phyloP scores from a whole-genome alignment of 1,140 invertebrate genomes.

The Nylanderia fulva region DNA sequence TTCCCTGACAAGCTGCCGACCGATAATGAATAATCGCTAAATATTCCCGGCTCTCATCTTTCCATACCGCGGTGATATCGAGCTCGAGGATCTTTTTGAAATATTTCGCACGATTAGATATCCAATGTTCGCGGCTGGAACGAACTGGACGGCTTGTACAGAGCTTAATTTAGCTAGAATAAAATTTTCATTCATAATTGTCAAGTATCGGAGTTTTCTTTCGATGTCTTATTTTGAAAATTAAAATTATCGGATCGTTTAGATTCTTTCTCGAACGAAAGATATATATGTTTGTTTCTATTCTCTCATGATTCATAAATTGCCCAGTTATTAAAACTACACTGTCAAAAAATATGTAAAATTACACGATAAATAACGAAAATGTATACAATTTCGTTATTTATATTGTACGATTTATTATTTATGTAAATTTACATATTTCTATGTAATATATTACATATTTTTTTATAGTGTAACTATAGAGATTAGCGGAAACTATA shows the following conservation, averaged over 20 bases:
- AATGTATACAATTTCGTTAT: too few relatives aligned
- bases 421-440: too few relatives aligned
- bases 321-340: too few relatives aligned
- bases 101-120: not conserved
- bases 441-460: too few relatives aligned
- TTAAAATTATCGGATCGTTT: not conserved
- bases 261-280: not conserved
- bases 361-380: too few relatives aligned
- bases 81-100: slow-evolving; percentile 6
- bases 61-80: slow-evolving; percentile 33
- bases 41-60: slow-evolving; percentile 40
- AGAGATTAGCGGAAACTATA: too few relatives aligned
- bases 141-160: not conserved
- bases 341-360: too few relatives aligned
- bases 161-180: too few relatives aligned
- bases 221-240: not conserved
- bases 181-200: not conserved
- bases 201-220: not conserved
- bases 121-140: not conserved
- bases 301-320: too few relatives aligned
- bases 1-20: slow-evolving; percentile 72
- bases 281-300: not conserved
- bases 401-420: too few relatives aligned
- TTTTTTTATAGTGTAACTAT: too few relatives aligned
- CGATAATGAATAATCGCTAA: slow-evolving; percentile 72